Conservation (phyloP, 2,888 invertebrate species). For the Acanthopleura granulata region DNA sequence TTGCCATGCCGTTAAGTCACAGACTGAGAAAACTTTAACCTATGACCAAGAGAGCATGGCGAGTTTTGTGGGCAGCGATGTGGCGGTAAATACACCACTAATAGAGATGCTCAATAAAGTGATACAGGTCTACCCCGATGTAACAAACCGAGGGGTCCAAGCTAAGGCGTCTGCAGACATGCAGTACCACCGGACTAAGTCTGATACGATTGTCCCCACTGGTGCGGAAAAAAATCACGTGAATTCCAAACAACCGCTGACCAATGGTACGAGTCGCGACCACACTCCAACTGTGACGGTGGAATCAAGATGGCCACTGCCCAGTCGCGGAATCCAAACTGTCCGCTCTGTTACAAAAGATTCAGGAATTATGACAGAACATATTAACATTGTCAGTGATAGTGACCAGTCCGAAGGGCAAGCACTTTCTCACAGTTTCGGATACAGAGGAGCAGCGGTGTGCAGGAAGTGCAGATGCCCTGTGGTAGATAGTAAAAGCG, state of each 20-base stretch:
- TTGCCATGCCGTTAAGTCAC: conserved; percentile 30
- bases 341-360: too few species aligned
- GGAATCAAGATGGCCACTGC: too few species aligned
- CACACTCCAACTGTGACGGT: too few species aligned
- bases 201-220: too few species aligned
- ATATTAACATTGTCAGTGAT: too few species aligned
- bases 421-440: neutral
- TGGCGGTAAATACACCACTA: neutral
- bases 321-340: too few species aligned
- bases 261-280: too few species aligned
- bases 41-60: conserved; percentile 20
- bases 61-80: neutral
- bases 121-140: conserved; percentile 1
- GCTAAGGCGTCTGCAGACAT: neutral
- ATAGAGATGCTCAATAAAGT: neutral
- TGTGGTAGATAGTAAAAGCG: too few species aligned
- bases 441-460: neutral
- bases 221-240: too few species aligned
- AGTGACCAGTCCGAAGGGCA: neutral
- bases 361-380: too few species aligned
- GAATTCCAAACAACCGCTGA: too few species aligned
- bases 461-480: neutral
- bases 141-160: neutral
- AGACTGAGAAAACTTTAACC: conserved; percentile 29
- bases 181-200: too few species aligned